These are phyloP conservation scores for Montipora efflorescens DNA, from an alignment of 64 coral and sea anemone genomes.

Conservation along the genomic window DNA sequence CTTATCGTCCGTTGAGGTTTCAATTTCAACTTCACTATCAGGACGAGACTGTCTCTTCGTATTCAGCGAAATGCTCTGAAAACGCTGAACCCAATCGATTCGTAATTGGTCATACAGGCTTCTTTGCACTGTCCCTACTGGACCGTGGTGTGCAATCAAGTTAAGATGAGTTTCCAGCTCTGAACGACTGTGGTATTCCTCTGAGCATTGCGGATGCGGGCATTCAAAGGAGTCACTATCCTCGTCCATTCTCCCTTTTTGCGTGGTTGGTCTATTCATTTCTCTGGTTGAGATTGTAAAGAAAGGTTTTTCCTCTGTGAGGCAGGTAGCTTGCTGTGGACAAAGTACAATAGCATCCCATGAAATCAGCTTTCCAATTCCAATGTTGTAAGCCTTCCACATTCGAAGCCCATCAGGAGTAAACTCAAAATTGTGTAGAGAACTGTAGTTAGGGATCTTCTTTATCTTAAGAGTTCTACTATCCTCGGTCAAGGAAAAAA, in stretches of 20 bases:
- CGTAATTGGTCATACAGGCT: conserved; percentile 40
- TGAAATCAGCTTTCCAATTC: conserved; percentile 48
- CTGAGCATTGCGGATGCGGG: conserved; percentile 23
- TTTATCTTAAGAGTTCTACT: neutral
- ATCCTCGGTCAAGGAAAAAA: neutral
- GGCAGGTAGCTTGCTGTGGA: conserved; percentile 22
- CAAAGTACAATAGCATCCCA: conserved; percentile 43
- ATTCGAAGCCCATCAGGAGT: conserved; percentile 35
- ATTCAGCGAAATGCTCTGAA: conserved; percentile 1
- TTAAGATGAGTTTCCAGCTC: conserved; percentile 60
- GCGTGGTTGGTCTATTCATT: neutral
- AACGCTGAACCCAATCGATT: conserved; percentile 42
- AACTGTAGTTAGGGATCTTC: conserved; percentile 11
- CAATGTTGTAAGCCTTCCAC: conserved; percentile 40
- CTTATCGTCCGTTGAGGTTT: neutral
- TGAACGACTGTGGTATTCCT: conserved; percentile 46
- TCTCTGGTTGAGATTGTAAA: conserved; percentile 37
- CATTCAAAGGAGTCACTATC: conserved; percentile 20
- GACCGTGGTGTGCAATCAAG: conserved; percentile 29
- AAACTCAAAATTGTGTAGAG: neutral
- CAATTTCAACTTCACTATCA: neutral
- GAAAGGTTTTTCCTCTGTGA: conserved; percentile 33
- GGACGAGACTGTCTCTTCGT: neutral
- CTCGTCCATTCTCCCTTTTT: neutral
- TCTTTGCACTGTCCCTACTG: conserved; percentile 1